Conservation (phyloP, 2,797 vertebrate species). For the Lepidocolaptes lacrymiger region DNA sequence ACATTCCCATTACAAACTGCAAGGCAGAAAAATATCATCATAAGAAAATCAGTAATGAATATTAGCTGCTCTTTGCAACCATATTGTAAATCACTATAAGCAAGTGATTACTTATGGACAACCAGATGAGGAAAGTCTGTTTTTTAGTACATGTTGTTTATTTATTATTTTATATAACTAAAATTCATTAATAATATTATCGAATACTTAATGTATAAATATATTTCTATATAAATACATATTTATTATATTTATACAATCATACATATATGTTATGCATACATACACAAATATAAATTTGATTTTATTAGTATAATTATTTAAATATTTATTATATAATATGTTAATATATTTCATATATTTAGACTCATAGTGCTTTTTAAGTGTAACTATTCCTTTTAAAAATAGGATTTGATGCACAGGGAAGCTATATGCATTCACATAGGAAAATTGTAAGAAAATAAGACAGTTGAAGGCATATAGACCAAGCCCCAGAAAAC, state of each 20-base stretch:
- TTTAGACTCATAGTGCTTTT: neutral
- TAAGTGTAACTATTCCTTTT: neutral
- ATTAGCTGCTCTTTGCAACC: neutral
- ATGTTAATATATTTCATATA: neutral
- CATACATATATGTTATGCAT: neutral
- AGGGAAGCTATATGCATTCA: neutral
- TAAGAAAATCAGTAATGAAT: neutral
- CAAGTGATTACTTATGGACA: neutral
- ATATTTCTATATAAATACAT: neutral
- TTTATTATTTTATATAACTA: neutral
- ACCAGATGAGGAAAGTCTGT: neutral
- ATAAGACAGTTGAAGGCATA: neutral
- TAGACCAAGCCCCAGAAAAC: neutral
- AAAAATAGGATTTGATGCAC: neutral
- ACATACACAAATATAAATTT: neutral
- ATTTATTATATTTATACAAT: neutral
- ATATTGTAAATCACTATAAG: neutral
- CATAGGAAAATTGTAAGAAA: neutral
- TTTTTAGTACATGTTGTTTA: neutral
- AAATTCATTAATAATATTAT: neutral
- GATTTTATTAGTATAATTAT: neutral
- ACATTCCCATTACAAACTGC: neutral
- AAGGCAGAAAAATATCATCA: neutral
- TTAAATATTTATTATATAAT: neutral
- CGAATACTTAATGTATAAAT: neutral